Conservation (phyloP, 2,113 vertebrate species). For the Hoplias malabaricus region DNA sequence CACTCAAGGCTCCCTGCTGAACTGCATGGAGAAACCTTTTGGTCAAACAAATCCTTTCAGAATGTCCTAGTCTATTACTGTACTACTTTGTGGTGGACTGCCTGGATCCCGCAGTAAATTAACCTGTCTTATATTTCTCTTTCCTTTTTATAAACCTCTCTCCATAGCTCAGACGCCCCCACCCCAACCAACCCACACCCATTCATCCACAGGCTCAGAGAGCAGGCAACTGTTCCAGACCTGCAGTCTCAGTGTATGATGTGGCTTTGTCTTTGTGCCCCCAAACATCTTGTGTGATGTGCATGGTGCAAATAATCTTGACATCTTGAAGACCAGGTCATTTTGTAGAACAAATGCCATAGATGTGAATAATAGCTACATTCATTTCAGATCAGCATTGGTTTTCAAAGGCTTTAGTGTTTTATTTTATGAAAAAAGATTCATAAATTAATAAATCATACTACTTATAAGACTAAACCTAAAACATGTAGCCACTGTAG, state of each 20-base stretch:
- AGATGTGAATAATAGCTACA: too few species aligned
- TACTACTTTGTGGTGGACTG: conserved; percentile 47
- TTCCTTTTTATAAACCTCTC: conserved; percentile 29
- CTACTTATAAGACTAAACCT: too few species aligned
- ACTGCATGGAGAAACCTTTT: conserved; percentile 30
- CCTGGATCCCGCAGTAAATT: conserved; percentile 53
- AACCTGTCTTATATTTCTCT: conserved; percentile 37
- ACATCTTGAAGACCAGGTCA: too few species aligned
- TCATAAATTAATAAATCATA: too few species aligned
- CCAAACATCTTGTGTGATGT: not conserved
- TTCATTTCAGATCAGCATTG: too few species aligned
- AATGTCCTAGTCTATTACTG: conserved; percentile 29
- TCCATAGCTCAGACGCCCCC: not conserved
- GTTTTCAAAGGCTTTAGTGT: too few species aligned
- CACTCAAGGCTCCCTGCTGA: not conserved
- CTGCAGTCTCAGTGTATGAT: not conserved
- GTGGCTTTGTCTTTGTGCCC: not conserved
- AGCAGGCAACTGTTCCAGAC: not conserved
- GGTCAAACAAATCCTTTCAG: conserved; percentile 28
- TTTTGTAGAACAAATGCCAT: too few species aligned
- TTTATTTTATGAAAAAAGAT: too few species aligned
- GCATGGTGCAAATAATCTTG: not conserved
- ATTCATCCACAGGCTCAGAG: not conserved
- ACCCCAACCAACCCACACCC: not conserved
- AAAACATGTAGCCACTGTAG: too few species aligned